Evolutionary conservation across 35 echinoderm and acorn worm species (phyloP).

Genomic region (Chiridota heheva): DNA sequence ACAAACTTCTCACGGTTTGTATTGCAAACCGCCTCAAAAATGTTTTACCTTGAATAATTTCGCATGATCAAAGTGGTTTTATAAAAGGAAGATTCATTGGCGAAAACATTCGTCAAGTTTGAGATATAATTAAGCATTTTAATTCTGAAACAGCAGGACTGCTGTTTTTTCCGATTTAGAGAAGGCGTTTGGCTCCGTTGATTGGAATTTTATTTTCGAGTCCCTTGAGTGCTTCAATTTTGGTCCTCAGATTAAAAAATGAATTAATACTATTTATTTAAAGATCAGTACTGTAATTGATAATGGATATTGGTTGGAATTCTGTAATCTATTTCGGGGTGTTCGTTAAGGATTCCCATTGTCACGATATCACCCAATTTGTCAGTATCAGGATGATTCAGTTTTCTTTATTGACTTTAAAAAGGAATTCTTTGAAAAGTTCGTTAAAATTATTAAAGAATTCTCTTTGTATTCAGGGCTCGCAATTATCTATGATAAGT

Average conservation of each 20-base stretch:
- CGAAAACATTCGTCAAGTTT: neutral
- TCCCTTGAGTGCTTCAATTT: neutral
- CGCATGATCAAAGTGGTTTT: slow-evolving; percentile 11
- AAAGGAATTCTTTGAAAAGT: too few relatives aligned
- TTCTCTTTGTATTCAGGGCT: too few relatives aligned
- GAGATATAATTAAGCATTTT: slow-evolving; percentile 4
- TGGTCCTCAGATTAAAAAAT: neutral
- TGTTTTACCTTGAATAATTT: neutral
- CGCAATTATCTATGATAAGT: too few relatives aligned
- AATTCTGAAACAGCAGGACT: neutral
- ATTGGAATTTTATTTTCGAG: neutral
- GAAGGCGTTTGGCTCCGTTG: neutral
- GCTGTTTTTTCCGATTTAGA: neutral
- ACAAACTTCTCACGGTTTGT: neutral
- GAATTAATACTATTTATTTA: neutral
- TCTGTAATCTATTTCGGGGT: neutral
- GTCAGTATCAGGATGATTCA: too few relatives aligned
- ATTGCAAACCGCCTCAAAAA: slow-evolving; percentile 17
- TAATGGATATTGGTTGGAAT: slow-evolving; percentile 9
- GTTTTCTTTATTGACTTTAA: too few relatives aligned
- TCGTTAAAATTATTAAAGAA: too few relatives aligned
- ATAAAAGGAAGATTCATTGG: neutral
- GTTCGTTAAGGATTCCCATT: neutral
- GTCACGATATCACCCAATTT: slow-evolving; percentile 6
- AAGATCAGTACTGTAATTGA: slow-evolving; percentile 15